Percentiles rank a stretch among this genome's conserved stretches.
These are phyloP conservation scores for Hermaeophaga mercurialis DNA, from an alignment of 2,888 invertebrate species.

Conservation along the genomic window DNA sequence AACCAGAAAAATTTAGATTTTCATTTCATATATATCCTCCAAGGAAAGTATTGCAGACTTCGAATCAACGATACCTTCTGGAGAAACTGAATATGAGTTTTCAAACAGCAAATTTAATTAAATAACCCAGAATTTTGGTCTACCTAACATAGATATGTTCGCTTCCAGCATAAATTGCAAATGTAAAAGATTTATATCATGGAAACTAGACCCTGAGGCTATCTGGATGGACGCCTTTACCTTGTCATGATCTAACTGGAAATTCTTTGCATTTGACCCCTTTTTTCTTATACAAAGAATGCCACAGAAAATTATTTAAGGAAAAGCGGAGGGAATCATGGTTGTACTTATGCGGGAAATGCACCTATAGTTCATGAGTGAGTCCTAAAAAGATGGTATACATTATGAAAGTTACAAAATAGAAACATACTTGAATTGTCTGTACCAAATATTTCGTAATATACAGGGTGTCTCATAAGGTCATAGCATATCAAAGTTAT, in stretches of 20 bases:
- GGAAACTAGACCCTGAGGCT: constrained; percentile 28
- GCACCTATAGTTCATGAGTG: too few species aligned
- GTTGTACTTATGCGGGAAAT: too few species aligned
- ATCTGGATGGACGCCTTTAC: constrained; percentile 32
- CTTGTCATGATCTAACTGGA: constrained; percentile 20
- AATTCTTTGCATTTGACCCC: constrained; percentile 36
- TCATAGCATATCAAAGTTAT: too few species aligned
- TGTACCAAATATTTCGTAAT: too few species aligned
- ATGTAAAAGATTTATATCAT: constrained; percentile 31
- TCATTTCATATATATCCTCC: constrained; percentile 1
- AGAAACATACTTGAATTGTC: too few species aligned
- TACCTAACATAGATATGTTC: constrained; percentile 33
- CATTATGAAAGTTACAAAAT: too few species aligned
- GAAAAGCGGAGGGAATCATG: constrained; percentile 16
- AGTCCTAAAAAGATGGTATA: too few species aligned
- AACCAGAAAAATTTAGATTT: too few species aligned
- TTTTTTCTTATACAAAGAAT: constrained; percentile 23
- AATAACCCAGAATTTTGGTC: too few species aligned
- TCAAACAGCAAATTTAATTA: too few species aligned
- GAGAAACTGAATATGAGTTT: constrained; percentile 30
- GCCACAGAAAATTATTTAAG: constrained; percentile 15
- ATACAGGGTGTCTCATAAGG: too few species aligned
- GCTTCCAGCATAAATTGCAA: constrained; percentile 28
- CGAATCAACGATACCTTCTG: constrained; percentile 16
- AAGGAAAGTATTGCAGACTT: constrained; percentile 27